Percentiles rank a stretch among this genome's conserved stretches.
Evolutionary conservation across 2,888 invertebrate species (phyloP).

Genomic region (Rhagium mordax): DNA sequence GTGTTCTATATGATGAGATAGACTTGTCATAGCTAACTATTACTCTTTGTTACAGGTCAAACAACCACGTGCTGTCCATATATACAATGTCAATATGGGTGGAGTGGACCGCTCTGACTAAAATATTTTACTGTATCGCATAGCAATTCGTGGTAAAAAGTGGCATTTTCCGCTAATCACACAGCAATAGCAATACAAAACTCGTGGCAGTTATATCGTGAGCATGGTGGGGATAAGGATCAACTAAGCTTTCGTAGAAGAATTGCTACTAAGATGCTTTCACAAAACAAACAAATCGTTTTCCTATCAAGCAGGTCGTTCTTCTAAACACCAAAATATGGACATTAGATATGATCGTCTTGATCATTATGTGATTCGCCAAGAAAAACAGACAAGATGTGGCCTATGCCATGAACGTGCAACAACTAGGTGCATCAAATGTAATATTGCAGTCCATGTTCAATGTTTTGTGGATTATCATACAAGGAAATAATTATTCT

Average conservation of each 20-base stretch:
- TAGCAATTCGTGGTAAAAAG: constrained; percentile 51
- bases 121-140: constrained; percentile 53
- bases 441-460: constrained; percentile 31
- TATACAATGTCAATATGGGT: constrained; percentile 55
- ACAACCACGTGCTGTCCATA: constrained; percentile 50
- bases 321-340: constrained; percentile 8
- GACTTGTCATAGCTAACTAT: too few relatives aligned
- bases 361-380: constrained; percentile 37
- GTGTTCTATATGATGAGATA: too few relatives aligned
- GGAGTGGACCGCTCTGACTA: constrained; percentile 55
- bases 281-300: constrained; percentile 15
- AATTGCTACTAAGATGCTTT: constrained; percentile 36
- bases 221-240: constrained; percentile 36
- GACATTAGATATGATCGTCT: constrained; percentile 35
- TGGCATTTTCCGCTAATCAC: constrained; percentile 57
- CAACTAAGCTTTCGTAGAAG: constrained; percentile 48
- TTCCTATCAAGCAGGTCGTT: neutral
- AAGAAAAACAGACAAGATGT: constrained; percentile 41
- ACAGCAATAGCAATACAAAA: constrained; percentile 57
- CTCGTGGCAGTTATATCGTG: constrained; percentile 55
- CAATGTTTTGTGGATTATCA: constrained; percentile 17
- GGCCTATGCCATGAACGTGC: constrained; percentile 35
- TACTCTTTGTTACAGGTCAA: neutral
- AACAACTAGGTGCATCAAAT: constrained; percentile 37
- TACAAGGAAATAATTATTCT: neutral